Evolutionary conservation across 2,797 vertebrate genomes (phyloP), one percentile per base, ranked within the genome.

Genomic region (Staurois parvus): DNA sequence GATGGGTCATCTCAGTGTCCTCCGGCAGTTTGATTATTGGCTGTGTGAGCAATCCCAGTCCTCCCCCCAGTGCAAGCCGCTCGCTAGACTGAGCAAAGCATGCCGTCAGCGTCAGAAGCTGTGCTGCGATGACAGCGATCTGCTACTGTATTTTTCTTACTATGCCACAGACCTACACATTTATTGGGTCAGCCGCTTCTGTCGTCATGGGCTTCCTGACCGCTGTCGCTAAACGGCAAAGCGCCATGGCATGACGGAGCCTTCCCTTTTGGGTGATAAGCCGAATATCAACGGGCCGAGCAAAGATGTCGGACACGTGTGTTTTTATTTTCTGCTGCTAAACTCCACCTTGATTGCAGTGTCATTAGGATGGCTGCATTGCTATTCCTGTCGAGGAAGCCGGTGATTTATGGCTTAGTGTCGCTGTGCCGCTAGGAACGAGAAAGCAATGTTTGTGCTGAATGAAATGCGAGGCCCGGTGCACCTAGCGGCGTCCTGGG

Each of bases 271-370:
- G 11, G 19, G 19, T 24, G 24, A 30, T 45, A 66, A 7, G 37
- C 26, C 6, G 9, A n/a, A 42, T 66, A 45, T 68, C 34, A 21
- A 0, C 15, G 9, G 37, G 12, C 48, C 5, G 15, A 59, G 32
- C 32, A 52, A 69, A 42, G 2, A 32, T 67, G 42, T 66, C 59
- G 4, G 59, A 4, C 32, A 34, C 30, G 52, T 29, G 59, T 28
- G 29, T n/a, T 32, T 62, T 21, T 37, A 29, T 79, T 72, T 32
- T 1, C 70, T 42, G 52, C 32, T 32, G 11, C 7, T 56, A 81
- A 72, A 72, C 69, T 62, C 79, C 79, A 81, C 79, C 79, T 73
- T 81, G 59, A 81, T 73, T 81, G 79, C 79, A 81, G 79, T 42
- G 69, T 73, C 48, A 81, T 81, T 66, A 64, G 32, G 29, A 73